Conservation (phyloP, 2,888 invertebrate genomes). For the Aphidius colemani region DNA sequence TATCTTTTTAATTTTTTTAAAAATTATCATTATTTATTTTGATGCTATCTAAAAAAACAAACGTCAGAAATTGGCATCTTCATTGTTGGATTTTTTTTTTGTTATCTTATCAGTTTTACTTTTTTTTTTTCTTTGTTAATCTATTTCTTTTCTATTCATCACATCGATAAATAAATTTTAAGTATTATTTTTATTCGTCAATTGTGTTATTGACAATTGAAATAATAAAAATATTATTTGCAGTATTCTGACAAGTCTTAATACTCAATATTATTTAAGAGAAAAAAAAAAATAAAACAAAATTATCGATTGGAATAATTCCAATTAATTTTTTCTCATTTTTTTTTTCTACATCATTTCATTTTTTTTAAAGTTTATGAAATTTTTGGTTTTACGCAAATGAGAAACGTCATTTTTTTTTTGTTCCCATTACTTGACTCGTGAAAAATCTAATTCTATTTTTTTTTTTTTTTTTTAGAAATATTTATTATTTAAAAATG, state of each 20-base stretch:
- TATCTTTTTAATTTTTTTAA: background rate
- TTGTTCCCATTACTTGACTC: background rate
- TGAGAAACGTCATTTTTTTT: background rate
- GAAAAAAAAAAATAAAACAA: slow-evolving; percentile 15
- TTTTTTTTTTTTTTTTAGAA: too few relatives aligned
- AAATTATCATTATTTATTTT: background rate
- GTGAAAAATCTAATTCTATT: too few relatives aligned
- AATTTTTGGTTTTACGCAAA: slow-evolving; percentile 22
- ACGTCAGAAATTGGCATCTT: background rate
- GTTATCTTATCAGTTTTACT: background rate
- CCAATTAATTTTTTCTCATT: background rate
- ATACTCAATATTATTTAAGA: slow-evolving; percentile 12
- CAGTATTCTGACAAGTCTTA: slow-evolving; percentile 7
- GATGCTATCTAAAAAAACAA: background rate
- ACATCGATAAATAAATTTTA: background rate
- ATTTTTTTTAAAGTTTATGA: background rate
- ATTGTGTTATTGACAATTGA: background rate
- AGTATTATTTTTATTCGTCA: background rate
- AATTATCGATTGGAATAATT: background rate
- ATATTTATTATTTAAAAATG: too few relatives aligned
- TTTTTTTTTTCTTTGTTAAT: background rate
- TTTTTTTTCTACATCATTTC: slow-evolving; percentile 5
- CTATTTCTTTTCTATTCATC: background rate
- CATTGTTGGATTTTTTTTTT: background rate
- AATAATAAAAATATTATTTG: background rate